Evolutionary conservation across 2,797 vertebrate genomes (phyloP).

Genomic region (Hephaestus fuliginosus): DNA sequence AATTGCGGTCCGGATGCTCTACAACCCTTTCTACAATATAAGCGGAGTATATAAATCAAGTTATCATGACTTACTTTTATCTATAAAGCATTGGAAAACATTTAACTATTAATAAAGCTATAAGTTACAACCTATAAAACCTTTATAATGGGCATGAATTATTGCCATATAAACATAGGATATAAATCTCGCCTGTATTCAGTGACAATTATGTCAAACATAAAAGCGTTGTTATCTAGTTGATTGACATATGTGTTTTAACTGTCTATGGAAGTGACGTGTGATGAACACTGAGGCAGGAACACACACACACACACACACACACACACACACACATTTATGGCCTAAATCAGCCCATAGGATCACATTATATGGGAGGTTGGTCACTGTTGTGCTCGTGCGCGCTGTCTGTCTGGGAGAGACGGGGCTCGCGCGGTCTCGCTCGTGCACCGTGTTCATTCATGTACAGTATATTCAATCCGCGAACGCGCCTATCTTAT

Average conservation of each 20-base stretch:
- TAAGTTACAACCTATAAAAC: background rate
- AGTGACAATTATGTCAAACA: background rate
- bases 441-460: constrained; percentile 70
- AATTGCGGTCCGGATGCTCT: background rate
- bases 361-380: no score
- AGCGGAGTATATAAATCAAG: background rate
- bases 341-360: no score
- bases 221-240: background rate
- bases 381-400: background rate
- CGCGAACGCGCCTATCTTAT: constrained; percentile 65
- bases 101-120: background rate
- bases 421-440: background rate
- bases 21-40: no score
- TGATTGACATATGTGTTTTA: background rate
- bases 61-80: background rate
- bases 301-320: no score
- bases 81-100: background rate
- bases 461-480: constrained; percentile 61
- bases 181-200: background rate
- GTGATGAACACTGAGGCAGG: background rate
- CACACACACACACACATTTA: no score
- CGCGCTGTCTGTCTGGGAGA: constrained; percentile 1
- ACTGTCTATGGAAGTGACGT: background rate
- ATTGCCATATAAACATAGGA: no score
- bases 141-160: background rate